A percentile compares a stretch with the other conserved stretches of the same genome.
Evolutionary conservation across 2,888 invertebrate species (phyloP).

Genomic region (Sesia apiformis): DNA sequence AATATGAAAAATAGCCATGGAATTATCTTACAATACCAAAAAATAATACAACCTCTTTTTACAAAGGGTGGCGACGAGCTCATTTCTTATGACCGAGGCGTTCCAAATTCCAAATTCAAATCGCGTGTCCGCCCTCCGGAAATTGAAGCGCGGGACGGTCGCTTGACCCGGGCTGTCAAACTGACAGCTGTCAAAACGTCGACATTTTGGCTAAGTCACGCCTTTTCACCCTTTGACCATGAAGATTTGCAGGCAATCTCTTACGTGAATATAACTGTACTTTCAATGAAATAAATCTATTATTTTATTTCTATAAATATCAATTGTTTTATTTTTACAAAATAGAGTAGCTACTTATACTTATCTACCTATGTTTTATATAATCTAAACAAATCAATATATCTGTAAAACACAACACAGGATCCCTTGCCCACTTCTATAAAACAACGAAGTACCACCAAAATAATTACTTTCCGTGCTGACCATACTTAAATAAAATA

Average conservation of each 20-base stretch:
- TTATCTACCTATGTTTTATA: too few relatives aligned
- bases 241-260: conserved; percentile 17
- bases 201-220: conserved; percentile 17
- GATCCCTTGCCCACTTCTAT: too few relatives aligned
- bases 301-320: too few relatives aligned
- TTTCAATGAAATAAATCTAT: not conserved
- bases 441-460: too few relatives aligned
- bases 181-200: conserved; percentile 58
- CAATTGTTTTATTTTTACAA: too few relatives aligned
- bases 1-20: too few relatives aligned
- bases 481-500: conserved; percentile 38
- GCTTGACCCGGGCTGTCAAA: conserved; percentile 50
- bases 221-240: conserved; percentile 12
- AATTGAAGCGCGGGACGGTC: conserved; percentile 52
- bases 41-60: not conserved
- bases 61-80: not conserved
- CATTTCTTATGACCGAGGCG: not conserved
- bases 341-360: too few relatives aligned
- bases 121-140: conserved; percentile 48
- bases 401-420: too few relatives aligned
- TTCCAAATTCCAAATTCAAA: conserved; percentile 55
- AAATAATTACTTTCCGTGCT: not conserved
- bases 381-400: too few relatives aligned
- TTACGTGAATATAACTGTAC: not conserved
- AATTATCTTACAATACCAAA: too few relatives aligned